Percentiles rank a stretch among this genome's conserved stretches.
phyloP scores from a whole-genome alignment of 2,888 invertebrate species.

The Temnothorax ravouxi region DNA sequence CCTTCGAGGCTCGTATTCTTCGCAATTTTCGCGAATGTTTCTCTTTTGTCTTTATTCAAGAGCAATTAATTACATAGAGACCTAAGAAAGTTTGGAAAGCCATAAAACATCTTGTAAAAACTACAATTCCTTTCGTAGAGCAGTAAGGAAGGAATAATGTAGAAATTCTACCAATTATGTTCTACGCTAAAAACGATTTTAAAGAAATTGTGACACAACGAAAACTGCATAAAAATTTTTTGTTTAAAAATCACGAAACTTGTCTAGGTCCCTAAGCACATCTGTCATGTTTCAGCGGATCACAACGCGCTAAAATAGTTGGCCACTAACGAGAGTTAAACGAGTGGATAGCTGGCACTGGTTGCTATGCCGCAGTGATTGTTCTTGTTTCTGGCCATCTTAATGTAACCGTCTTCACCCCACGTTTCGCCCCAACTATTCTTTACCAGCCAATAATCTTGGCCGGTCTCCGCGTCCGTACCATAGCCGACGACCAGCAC shows the following conservation, averaged over 20 bases:
- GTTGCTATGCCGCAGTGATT: slow-evolving; percentile 96
- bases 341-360: slow-evolving; percentile 94
- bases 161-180: neutral
- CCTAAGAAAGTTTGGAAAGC: neutral
- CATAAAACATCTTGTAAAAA: neutral
- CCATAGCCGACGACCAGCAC: slow-evolving; percentile 95
- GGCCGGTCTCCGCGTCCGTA: slow-evolving; percentile 88
- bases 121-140: neutral
- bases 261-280: neutral
- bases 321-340: slow-evolving; percentile 80
- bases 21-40: neutral
- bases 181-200: neutral
- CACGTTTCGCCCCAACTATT: slow-evolving; percentile 94
- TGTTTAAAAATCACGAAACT: neutral
- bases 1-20: neutral
- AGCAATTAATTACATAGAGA: neutral
- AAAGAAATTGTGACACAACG: neutral
- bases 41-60: neutral
- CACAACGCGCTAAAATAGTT: neutral
- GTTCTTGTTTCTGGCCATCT: slow-evolving; percentile 93
- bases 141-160: neutral
- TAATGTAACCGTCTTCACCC: slow-evolving; percentile 95
- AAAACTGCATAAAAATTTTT: neutral
- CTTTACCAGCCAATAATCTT: slow-evolving; percentile 95
- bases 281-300: slow-evolving; percentile 21